Base-by-base conservation (phyloP, 1,140 invertebrate genomes). In the Diprion similis region DNA sequence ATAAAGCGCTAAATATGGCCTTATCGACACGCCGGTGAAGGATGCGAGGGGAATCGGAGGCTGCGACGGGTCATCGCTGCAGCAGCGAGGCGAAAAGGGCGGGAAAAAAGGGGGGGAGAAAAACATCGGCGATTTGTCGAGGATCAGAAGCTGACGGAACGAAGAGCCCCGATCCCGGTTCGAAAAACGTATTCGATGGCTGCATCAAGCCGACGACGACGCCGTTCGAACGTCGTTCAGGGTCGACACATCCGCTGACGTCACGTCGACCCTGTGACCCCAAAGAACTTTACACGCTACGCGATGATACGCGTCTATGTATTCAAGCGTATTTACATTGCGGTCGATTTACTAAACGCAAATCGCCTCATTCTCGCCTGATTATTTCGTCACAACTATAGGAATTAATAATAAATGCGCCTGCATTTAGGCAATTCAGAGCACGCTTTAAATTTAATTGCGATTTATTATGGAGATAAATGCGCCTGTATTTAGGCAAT, bases 221-320 rank as follows among this genome's bases (percentile, higher is more conserved):
- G n/a, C 51, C 11, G n/a, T 59, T 15, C n/a, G n/a, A 59, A 59
- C 51, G 51, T 13, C 11, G 65, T 46, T 15, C 71, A 77, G 83
- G 84, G 82, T 86, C 85, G 81, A 76, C 82, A 83, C 78, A 86
- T 86, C 85, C 85, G 85, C 77, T 86, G 82, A 84, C 84, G 84
- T 86, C 84, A 84, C 74, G 51, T 65, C 76, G 81, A 79, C 83
- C 83, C 73, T 78, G 74, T 82, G 84, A 86, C 84, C 83, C 79
- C 77, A 77, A 73, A 82, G 82, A 86, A 85, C 83, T 83, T 66
- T 64, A 71, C 46, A 48, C 70, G 17, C 45, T 46, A 9, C 19
- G 46, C 15, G 45, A 67, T 48, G n/a, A 3, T 37, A 37, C 24
- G 24, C 24, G 24, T 37, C 24, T 37, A 37, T 37, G 24, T 37